These are phyloP conservation scores for Meles meles DNA, from an alignment of 2,113 vertebrate species.

Conservation along the genomic window DNA sequence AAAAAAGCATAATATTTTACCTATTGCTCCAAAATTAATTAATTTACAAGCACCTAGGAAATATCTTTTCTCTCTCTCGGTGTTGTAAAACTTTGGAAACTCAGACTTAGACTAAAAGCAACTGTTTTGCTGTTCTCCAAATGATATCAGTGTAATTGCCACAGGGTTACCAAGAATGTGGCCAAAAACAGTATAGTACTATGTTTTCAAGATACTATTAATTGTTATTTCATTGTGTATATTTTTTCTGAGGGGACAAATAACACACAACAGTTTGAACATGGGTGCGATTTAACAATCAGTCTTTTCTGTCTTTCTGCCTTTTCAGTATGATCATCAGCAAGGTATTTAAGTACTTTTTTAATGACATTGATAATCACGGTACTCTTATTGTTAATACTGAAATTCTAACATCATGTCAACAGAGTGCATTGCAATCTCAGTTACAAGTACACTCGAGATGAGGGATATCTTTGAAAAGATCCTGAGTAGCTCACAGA, in stretches of 20 bases:
- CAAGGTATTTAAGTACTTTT: not conserved
- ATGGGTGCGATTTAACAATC: not conserved
- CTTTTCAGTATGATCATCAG: not conserved
- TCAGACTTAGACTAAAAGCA: not conserved
- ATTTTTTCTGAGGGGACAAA: not conserved
- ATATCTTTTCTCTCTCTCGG: not conserved
- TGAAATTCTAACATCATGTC: not conserved
- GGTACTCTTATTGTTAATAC: not conserved
- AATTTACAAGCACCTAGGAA: not conserved
- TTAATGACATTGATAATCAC: not conserved
- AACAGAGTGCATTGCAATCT: not conserved
- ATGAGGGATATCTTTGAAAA: not conserved
- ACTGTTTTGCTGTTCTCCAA: not conserved
- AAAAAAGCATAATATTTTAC: slow-evolving; percentile 5
- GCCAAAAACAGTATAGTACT: not conserved
- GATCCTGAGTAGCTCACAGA: not conserved
- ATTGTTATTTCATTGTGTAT: not conserved
- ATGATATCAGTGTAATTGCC: not conserved
- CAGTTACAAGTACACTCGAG: not conserved
- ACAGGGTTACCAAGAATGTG: not conserved
- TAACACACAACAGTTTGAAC: not conserved
- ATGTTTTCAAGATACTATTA: not conserved
- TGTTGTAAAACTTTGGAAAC: slow-evolving; percentile 31
- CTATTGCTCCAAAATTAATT: not conserved
- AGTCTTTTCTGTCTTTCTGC: not conserved